Evolutionary conservation across 2,888 invertebrate species (phyloP), one percentile per base, ranked within the genome.

Genomic region (Lepidocyrtinus sp.): DNA sequence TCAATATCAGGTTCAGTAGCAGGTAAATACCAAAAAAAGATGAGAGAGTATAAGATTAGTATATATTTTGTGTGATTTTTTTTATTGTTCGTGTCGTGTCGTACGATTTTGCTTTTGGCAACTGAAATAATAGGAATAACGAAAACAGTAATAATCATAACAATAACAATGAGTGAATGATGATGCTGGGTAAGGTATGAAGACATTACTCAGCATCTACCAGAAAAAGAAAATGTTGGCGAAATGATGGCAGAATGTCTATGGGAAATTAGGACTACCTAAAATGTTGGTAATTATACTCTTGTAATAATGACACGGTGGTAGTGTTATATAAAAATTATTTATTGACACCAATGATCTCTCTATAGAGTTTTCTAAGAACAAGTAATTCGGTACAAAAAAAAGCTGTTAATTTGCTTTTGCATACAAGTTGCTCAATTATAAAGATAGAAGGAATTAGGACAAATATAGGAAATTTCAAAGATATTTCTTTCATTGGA

Each of bases 381-480:
- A n/a, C n/a, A n/a, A n/a, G n/a, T n/a, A n/a, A n/a, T n/a, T n/a
- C n/a, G n/a, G n/a, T n/a, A n/a, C 59, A 68, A 17, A 22, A 70
- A 67, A 55, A 65, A 77, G 71, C 71, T 71, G 76, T 45, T 77
- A 65, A 45, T 69, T 25, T 70, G 36, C 36, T 25, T 64, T 65
- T 71, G 26, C 62, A 65, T 68, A 72, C 71, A 65, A 71, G 76
- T 77, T 77, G 25, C 68, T 78, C 26, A 72, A 72, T 78, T 67
- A 62, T 67, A 68, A 78, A 72, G 67, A 67, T 46, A 61, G 67
- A 78, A 78, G n/a, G n/a, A 78, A 72, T 78, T 72, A 78, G 78
- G 72, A 78, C 78, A 63, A 78, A 78, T 72, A 78, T 78, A 78
- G 78, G 72, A 72, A 70, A 72, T 78, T 62, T n/a, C n/a, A n/a